Percentiles rank a stretch among this genome's conserved stretches.
Conservation (phyloP, 2,797 vertebrate genomes). For the Gymnocypris eckloni region DNA sequence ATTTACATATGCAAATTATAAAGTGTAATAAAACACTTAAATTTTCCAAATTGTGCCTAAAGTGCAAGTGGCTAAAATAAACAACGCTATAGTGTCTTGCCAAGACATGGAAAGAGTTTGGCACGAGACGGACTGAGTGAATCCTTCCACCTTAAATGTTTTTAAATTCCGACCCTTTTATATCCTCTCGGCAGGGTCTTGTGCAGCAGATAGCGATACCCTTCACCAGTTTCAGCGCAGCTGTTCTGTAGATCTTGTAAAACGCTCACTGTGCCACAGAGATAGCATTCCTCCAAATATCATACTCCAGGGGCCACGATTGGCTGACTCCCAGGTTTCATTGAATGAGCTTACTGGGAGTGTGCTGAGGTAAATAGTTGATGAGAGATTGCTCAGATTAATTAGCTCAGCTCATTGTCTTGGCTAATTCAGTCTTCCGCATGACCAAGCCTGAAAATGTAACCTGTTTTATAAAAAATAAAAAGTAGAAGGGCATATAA, state of each 20-base stretch:
- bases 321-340: conserved; percentile 51
- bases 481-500: conserved; percentile 6
- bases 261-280: conserved; percentile 43
- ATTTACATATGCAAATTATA: no score
- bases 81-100: not conserved
- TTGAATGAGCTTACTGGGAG: conserved; percentile 37
- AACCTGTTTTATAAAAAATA: conserved; percentile 36
- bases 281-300: conserved; percentile 54
- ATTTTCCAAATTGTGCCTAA: not conserved
- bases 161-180: conserved; percentile 33
- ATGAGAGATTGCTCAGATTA: conserved; percentile 56
- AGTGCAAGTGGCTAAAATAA: not conserved
- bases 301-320: conserved; percentile 37
- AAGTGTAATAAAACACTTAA: no score
- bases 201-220: conserved; percentile 50
- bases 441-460: conserved; percentile 47
- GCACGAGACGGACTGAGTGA: conserved; percentile 9
- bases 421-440: conserved; percentile 51
- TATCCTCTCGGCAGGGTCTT: conserved; percentile 21
- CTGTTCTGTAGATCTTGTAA: conserved; percentile 57
- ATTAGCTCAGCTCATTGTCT: conserved; percentile 59
- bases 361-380: conserved; percentile 49
- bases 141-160: conserved; percentile 37
- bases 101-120: not conserved
- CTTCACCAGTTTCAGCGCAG: conserved; percentile 57